Percentiles rank a stretch among this genome's conserved stretches.
Conservation (phyloP, 2,888 invertebrate species). For the Leucophenga montana region DNA sequence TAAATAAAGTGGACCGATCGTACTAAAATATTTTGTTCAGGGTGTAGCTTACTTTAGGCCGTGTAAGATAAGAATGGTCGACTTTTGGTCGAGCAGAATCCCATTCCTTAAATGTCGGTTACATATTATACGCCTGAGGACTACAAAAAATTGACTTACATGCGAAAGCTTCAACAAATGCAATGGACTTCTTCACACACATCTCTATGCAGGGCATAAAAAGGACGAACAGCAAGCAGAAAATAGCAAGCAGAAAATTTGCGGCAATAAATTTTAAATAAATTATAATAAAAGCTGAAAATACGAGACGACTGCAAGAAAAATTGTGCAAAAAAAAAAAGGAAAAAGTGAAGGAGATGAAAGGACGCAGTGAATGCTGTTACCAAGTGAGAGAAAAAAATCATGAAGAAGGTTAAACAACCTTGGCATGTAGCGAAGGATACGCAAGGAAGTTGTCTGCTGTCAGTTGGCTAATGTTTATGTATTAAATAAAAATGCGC, state of each 20-base stretch:
- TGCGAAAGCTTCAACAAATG: too few relatives aligned
- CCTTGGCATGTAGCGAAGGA: not conserved
- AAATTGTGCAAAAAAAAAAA: not conserved
- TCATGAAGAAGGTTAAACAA: not conserved
- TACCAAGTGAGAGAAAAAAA: not conserved
- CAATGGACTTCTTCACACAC: too few relatives aligned
- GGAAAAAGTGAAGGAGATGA: not conserved
- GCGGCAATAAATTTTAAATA: conserved; percentile 23
- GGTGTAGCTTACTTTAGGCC: too few relatives aligned
- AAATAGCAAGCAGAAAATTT: not conserved
- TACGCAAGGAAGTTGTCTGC: not conserved
- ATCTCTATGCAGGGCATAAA: too few relatives aligned
- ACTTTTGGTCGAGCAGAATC: too few relatives aligned
- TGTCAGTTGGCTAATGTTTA: conserved; percentile 15
- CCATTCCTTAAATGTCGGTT: too few relatives aligned
- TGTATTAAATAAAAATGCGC: not conserved
- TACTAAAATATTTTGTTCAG: too few relatives aligned
- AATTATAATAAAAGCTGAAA: conserved; percentile 2
- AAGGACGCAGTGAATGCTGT: not conserved
- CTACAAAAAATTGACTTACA: too few relatives aligned
- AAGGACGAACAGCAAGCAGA: not conserved
- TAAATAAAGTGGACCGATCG: too few relatives aligned
- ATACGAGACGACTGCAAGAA: not conserved
- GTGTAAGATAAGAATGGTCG: too few relatives aligned
- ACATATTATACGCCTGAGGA: too few relatives aligned